Evolutionary conservation across 1,140 invertebrate genomes (phyloP).

Genomic region (Mya arenaria): DNA sequence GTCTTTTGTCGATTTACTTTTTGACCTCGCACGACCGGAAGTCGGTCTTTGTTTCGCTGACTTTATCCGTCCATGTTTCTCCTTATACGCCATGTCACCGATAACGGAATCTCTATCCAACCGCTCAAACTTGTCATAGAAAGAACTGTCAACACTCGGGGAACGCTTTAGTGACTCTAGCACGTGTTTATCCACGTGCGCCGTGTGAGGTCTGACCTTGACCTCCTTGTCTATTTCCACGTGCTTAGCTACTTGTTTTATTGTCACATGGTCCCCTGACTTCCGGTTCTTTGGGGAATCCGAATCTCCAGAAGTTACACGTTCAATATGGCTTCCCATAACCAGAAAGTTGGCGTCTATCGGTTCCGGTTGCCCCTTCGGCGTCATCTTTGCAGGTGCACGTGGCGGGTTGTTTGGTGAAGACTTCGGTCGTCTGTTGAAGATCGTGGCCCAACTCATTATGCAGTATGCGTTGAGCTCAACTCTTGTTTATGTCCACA

Average conservation of each 20-base stretch:
- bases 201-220: neutral
- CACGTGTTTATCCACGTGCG: constrained; percentile 41
- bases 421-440: neutral
- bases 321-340: neutral
- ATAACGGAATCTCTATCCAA: constrained; percentile 33
- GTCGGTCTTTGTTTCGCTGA: neutral
- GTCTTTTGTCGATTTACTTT: neutral
- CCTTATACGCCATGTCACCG: constrained; percentile 42
- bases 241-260: neutral
- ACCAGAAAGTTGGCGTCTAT: constrained; percentile 27
- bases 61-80: neutral
- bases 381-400: constrained; percentile 19
- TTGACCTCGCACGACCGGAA: neutral
- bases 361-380: constrained; percentile 36
- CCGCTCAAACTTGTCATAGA: constrained; percentile 47
- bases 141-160: constrained; percentile 35
- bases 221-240: neutral
- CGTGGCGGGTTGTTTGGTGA: constrained; percentile 45
- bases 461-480: too few relatives aligned
- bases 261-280: neutral
- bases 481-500: too few relatives aligned
- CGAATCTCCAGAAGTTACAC: neutral
- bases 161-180: constrained; percentile 13
- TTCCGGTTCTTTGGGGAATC: too few relatives aligned
- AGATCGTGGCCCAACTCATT: too few relatives aligned